Evolutionary conservation across 2,113 vertebrate species (phyloP).

Genomic region (Oryzias woworae): DNA sequence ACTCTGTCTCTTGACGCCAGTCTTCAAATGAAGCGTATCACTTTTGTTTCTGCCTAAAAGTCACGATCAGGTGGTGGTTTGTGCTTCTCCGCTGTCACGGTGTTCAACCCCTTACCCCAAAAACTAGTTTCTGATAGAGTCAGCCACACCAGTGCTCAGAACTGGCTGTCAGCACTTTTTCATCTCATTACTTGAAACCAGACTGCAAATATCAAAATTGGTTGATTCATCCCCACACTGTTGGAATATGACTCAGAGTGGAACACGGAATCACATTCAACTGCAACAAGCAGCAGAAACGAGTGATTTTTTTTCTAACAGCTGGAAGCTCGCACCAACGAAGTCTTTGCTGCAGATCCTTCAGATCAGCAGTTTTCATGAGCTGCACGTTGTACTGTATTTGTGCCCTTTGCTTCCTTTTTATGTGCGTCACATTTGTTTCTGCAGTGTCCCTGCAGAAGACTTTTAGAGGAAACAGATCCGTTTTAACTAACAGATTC

Average conservation of each 20-base stretch:
- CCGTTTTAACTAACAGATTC: conserved; percentile 25
- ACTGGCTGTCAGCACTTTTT: conserved; percentile 23
- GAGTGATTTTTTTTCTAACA: background rate
- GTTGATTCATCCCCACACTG: conserved; percentile 10
- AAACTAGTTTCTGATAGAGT: conserved; percentile 18
- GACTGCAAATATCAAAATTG: conserved; percentile 23
- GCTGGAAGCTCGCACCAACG: background rate
- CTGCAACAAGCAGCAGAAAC: background rate
- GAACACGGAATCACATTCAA: background rate
- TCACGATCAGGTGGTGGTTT: conserved; percentile 1
- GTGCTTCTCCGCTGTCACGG: conserved; percentile 4
- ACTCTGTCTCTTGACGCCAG: too few relatives aligned
- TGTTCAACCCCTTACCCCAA: conserved; percentile 1
- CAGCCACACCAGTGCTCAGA: conserved; percentile 1
- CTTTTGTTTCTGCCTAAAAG: background rate
- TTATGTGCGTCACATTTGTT: background rate
- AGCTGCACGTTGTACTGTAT: background rate
- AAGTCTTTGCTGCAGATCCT: background rate
- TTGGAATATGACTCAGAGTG: conserved; percentile 7
- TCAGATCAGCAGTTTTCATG: conserved; percentile 12
- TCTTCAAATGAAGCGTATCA: too few relatives aligned
- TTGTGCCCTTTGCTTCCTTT: conserved; percentile 12
- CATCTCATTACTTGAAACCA: conserved; percentile 29
- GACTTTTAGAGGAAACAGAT: conserved; percentile 36
- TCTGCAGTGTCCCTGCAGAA: background rate